Conservation (phyloP, 2,888 invertebrate species). For the Eupithecia pulchellata region DNA sequence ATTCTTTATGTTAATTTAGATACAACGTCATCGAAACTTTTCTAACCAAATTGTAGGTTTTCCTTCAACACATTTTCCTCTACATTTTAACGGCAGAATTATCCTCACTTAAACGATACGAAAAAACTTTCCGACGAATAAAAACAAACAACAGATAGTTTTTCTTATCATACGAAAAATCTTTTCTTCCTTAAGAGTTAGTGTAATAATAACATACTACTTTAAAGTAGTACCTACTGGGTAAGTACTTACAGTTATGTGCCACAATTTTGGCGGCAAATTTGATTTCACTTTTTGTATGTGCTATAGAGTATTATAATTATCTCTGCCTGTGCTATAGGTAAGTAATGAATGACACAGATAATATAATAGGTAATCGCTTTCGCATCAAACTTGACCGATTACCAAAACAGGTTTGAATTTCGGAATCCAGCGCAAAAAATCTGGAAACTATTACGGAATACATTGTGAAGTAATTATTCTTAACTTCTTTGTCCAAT, state of each 20-base stretch:
- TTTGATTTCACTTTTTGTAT: not conserved
- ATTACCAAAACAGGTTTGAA: conserved; percentile 51
- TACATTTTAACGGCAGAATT: not conserved
- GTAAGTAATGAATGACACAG: too few relatives aligned
- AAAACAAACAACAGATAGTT: not conserved
- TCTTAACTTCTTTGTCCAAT: not conserved
- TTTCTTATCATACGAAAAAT: not conserved
- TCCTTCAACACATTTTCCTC: conserved; percentile 2
- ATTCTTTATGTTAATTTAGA: not conserved
- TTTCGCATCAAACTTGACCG: conserved; percentile 54
- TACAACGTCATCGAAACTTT: not conserved
- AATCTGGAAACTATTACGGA: conserved; percentile 43
- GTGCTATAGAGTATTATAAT: too few relatives aligned
- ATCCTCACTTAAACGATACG: not conserved
- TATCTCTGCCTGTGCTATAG: too few relatives aligned
- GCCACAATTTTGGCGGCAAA: not conserved
- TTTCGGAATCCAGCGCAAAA: conserved; percentile 41
- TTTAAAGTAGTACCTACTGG: not conserved
- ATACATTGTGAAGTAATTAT: conserved; percentile 15
- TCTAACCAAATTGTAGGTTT: not conserved
- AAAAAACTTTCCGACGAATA: not conserved
- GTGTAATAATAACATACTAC: not conserved
- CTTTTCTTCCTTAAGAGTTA: not conserved
- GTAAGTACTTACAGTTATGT: not conserved
- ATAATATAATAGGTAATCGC: not conserved